Base-by-base conservation (phyloP, 2,113 vertebrate genomes). In the Rhea pennata region DNA sequence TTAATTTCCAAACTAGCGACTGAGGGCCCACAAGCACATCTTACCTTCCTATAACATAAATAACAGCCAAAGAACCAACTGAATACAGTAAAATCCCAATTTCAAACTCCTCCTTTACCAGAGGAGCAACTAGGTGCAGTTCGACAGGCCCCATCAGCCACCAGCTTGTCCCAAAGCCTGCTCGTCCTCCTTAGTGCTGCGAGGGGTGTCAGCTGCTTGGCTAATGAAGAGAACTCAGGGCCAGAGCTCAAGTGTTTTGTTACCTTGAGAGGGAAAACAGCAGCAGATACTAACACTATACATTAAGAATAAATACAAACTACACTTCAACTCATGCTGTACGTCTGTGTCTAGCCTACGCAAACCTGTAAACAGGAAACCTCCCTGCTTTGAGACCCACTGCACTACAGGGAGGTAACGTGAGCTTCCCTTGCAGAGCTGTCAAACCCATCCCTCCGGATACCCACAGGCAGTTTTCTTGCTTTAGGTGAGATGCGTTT, bases 261-360 rank as follows among this genome's bases (percentile, higher is more conserved):
- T 83, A 82, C 20, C 36, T 6, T n/a, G 71, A 56, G 33, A 83
- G 84, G 50, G 36, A 40, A 95, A 92, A 97, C 70, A 2, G 31
- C 70, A 77, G 77, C 88, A 88, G 88, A 92, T n/a, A 7, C 73
- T 87, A 95, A 78, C 93, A 88, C 85, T 87, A 84, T 53, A 95
- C 80, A 85, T 77, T 3, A 73, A 87, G 88, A 91, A 93, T 56
- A 93, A 90, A 93, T 87, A 95, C n/a, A 7, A 67, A 87, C 85
- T 79, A 94, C 51, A 67, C 48, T 62, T 78, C 77, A 87, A 83
- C 12, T 82, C 81, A 90, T 69, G 91, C 95, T 91, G 78, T 42
- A 74, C 74, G 65, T 24, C 70, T 58, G 65, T 22, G 80, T 78
- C 76, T 39, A 79, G 65, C 87, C 73, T 77, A 71, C 5, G 42